These are phyloP conservation scores for Enteromius argenteus DNA, from an alignment of 2,797 vertebrate genomes.

Conservation along the genomic window DNA sequence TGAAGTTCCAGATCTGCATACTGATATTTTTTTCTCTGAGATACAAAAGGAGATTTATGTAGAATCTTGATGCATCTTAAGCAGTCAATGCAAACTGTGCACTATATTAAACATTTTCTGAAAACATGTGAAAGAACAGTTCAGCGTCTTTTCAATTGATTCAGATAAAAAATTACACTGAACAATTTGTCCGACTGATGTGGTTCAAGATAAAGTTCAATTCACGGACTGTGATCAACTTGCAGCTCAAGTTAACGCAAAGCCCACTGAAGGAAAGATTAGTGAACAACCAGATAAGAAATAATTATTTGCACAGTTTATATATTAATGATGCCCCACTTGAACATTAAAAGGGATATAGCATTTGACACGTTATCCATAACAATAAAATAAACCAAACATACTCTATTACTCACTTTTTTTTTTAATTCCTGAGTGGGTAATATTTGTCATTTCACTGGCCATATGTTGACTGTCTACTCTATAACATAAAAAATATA, in stretches of 20 bases:
- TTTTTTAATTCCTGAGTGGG: neutral
- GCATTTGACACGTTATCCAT: neutral
- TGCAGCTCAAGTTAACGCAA: neutral
- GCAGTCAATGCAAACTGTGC: neutral
- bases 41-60: neutral
- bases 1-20: neutral
- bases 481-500: neutral
- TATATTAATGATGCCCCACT: neutral
- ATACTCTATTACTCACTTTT: neutral
- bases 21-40: neutral
- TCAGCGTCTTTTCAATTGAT: neutral
- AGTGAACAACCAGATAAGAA: neutral
- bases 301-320: neutral
- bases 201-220: neutral
- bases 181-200: neutral
- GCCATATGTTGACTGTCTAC: neutral
- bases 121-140: neutral
- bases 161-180: neutral
- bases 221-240: neutral
- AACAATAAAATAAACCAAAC: conserved; percentile 32
- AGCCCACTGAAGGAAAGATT: neutral
- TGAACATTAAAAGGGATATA: conserved; percentile 10
- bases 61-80: neutral
- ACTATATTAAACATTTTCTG: too few relatives aligned
- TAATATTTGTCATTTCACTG: neutral